Base-by-base conservation (phyloP, 1,140 invertebrate genomes). In the Pollicipes pollicipes region DNA sequence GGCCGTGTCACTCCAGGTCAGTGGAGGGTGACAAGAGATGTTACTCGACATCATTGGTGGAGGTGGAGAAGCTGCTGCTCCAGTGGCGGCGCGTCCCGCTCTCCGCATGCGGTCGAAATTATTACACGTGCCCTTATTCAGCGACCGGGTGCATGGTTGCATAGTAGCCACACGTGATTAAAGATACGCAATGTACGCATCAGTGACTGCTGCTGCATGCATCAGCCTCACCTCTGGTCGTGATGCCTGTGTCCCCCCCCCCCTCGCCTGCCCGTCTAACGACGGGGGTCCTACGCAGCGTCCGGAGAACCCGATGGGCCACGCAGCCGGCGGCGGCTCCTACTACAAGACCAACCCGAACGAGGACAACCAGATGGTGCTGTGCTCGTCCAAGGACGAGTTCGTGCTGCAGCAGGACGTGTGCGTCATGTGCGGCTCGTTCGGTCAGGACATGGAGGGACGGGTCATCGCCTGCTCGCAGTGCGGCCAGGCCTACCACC, bases 401-500 rank as follows among this genome's bases (percentile, higher is more conserved):
- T 99, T 93, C 82, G 88, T 96, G 58, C 79, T 97, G 64, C 88
- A 90, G 13, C 94, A 97, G 82, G 96, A 98, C 80, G 85, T 99
- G 73, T 99, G 97, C 81, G 91, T 98, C 6, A 94, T 96, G 88
- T 99, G 97, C 81, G 97, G 97, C 3, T 91, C 94, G 17, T 86
- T 97, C 75, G 97, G 97, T 17, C 90, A 88, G 67, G 95, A 94
- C 77, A 89, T 93, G 72, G 97, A 99, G 80, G 92, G 93, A 1
- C 89, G 89, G 75, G 83, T 99, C 74, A 95, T 99, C 73, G 85
- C 91, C 0, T 99, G 97, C 81, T 88, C 93, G 1, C 96, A 98
- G 79, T 99, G 97, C 82, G 97, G 96, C 0, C 97, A 99, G 80
- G 97, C 95, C 77, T 99, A 98, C 81, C 97, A 99, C 83, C 93